Base-by-base conservation (phyloP, 1,140 invertebrate genomes). In the Solenopsis invicta region DNA sequence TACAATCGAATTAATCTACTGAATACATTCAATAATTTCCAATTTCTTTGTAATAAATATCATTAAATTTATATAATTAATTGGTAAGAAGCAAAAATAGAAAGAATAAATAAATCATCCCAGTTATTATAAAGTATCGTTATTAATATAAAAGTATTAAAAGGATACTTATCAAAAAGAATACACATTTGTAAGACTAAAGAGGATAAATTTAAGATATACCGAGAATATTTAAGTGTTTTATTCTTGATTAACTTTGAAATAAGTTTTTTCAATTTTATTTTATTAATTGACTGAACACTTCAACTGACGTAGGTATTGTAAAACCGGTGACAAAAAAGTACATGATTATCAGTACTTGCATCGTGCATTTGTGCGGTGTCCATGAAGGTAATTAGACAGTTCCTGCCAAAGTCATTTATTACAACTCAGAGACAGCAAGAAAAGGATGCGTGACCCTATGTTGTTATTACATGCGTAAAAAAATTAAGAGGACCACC, bases 371-470 rank as follows among this genome's bases (percentile, higher is more conserved):
- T 89, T 69, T 85, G 75, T 82, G 77, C 87, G 88, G 66, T 92
- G 77, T 90, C 80, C 82, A 85, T 85, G 85, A 86, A 92, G 87
- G 87, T 92, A 93, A 93, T 93, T 93, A 92, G 88, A 80, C 80
- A 87, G 85, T 86, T 88, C 91, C 91, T 89, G 80, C 59, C 72
- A 88, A 90, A 87, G 78, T 74, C 90, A 91, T 93, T 93, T 90
- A 92, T 89, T 91, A 92, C 88, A 87, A 85, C 80, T 88, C 45
- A 74, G 77, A 64, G 78, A 67, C 81, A 77, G 85, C 62, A 29
- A 77, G 76, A 91, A 78, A 82, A 90, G 87, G 72, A 85, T 76
- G 72, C 85, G 62, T 78, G 84, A 82, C 89, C 74, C 88, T 89
- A 84, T 66, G 88, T 88, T 91, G 91, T 69, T 85, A 72, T 89